Base-by-base conservation (phyloP, 2,797 vertebrate species). In the Thamnophis elegans region DNA sequence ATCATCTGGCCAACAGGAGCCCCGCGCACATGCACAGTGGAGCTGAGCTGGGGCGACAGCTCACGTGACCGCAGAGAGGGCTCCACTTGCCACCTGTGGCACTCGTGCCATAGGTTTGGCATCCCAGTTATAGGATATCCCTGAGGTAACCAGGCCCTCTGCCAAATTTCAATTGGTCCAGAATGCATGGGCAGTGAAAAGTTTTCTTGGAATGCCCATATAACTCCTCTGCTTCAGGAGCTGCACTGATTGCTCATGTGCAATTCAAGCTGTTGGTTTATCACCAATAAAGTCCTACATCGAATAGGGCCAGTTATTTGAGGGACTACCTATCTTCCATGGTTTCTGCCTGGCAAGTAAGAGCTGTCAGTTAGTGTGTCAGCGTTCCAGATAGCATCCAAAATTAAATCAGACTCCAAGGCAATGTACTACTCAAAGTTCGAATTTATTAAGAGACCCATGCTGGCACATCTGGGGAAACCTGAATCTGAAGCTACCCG, bases 161-260 rank as follows among this genome's bases (percentile, higher is more conserved):
- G 60, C 25, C 59, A 95, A 96, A 62, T 32, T 68, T 68, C 65
- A 68, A 16, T 32, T 68, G n/a, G n/a, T 68, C 65, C 62, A 68
- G 6, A 68, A 68, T 32, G n/a, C 65, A 32, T 32, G n/a, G 2
- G 5, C n/a, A 68, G 13, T 32, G 65, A 68, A 32, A 68, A 32
- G 65, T 13, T 68, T 68, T 65, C n/a, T 68, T 68, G 65, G n/a
- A 32, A 18, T 32, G 65, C 5, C n/a, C n/a, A 68, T 68, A 32
- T 32, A 68, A 32, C 14, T 68, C 14, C 2, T 32, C n/a, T 18
- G 65, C 14, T 68, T 68, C 1, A 16, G 32, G 65, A 68, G 65
- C 65, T 68, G 65, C 65, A 68, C 13, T 68, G 65, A 32, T 68
- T 68, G 65, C 65, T 32, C n/a, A 7, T 68, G 65, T 32, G 65